Evolutionary conservation across 2,888 invertebrate genomes (phyloP).

Genomic region (Dendrolimus pini): DNA sequence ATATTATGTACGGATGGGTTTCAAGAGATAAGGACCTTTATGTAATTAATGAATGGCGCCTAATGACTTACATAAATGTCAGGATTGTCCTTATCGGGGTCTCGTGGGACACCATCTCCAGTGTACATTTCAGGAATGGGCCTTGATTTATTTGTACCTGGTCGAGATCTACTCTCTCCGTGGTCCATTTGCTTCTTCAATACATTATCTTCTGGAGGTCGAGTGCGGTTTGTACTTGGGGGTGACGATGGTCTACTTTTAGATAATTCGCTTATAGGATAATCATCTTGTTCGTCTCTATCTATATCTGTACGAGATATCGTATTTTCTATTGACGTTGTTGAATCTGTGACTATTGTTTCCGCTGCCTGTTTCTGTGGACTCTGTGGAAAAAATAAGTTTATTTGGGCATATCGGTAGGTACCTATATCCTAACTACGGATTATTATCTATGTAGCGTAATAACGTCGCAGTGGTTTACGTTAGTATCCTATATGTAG

Average conservation of each 20-base stretch:
- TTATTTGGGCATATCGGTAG: no score
- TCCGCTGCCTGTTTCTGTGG: conserved; percentile 42
- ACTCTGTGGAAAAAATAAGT: conserved; percentile 26
- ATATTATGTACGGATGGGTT: no score
- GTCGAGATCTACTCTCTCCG: conserved; percentile 24
- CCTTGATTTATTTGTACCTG: conserved; percentile 43
- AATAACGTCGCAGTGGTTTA: no score
- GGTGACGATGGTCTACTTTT: conserved; percentile 23
- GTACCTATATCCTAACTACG: no score
- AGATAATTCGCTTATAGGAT: conserved; percentile 16
- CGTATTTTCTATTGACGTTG: conserved; percentile 32
- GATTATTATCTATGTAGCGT: no score
- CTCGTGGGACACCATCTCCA: conserved; percentile 35
- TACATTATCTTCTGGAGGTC: conserved; percentile 21
- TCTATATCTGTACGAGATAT: conserved; percentile 33
- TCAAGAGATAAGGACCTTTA: no score
- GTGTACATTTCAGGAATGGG: conserved; percentile 47
- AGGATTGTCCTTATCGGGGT: conserved; percentile 62
- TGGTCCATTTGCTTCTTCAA: conserved; percentile 36
- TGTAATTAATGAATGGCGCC: no score
- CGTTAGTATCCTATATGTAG: no score
- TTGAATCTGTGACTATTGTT: conserved; percentile 27
- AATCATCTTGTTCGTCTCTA: conserved; percentile 28
- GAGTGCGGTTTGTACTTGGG: conserved; percentile 21
- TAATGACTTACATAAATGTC: conserved; percentile 45